Conservation (phyloP, 2,888 invertebrate genomes). For the Pasiphila rectangulata region DNA sequence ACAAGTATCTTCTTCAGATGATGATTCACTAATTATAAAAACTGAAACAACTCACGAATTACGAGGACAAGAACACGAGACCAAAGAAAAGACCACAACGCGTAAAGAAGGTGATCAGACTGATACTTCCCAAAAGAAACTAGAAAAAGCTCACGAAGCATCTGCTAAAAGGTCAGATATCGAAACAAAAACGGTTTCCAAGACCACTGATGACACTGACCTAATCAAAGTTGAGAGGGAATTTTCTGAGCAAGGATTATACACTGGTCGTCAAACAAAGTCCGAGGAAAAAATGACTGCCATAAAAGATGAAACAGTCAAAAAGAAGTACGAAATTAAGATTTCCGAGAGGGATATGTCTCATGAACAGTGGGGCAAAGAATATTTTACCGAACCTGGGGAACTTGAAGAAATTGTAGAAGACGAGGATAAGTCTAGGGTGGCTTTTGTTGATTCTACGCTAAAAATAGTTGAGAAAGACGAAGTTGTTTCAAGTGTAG, state of each 20-base stretch:
- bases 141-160: conserved; percentile 78
- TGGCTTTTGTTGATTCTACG: conserved; percentile 68
- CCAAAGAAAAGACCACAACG: conserved; percentile 71
- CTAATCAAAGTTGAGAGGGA: conserved; percentile 67
- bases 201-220: conserved; percentile 69
- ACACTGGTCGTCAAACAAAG: conserved; percentile 69
- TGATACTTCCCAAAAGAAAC: conserved; percentile 74
- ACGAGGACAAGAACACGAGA: conserved; percentile 73
- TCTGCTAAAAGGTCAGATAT: conserved; percentile 69
- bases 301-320: conserved; percentile 71
- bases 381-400: conserved; percentile 75
- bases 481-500: conserved; percentile 66
- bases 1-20: conserved; percentile 74
- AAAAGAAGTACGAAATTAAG: conserved; percentile 74
- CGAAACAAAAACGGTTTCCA: conserved; percentile 71
- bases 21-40: conserved; percentile 72
- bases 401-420: conserved; percentile 73
- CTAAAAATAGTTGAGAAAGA: conserved; percentile 73
- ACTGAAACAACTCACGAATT: conserved; percentile 72
- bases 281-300: conserved; percentile 77
- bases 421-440: conserved; percentile 65
- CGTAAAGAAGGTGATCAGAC: conserved; percentile 72
- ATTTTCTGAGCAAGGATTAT: conserved; percentile 71
- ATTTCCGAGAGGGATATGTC: conserved; percentile 76
- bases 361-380: conserved; percentile 78